These are phyloP conservation scores for Coenonympha glycerion DNA, from an alignment of 2,888 invertebrate genomes.

Conservation along the genomic window DNA sequence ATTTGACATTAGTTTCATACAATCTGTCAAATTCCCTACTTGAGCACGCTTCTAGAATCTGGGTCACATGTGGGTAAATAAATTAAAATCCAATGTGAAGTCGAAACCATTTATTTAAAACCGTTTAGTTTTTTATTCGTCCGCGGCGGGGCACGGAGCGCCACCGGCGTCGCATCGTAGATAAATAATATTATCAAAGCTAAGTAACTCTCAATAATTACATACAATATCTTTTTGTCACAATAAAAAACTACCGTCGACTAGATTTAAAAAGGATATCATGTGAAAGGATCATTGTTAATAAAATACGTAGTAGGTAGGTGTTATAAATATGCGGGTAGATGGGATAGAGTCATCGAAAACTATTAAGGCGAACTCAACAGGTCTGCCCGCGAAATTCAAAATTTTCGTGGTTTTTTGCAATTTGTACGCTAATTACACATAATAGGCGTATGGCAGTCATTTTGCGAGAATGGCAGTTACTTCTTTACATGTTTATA, in stretches of 20 bases:
- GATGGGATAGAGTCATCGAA: background rate
- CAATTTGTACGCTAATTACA: no score
- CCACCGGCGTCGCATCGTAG: conserved; percentile 31
- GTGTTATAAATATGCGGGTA: background rate
- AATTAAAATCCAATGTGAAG: conserved; percentile 42
- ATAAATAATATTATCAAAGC: conserved; percentile 51
- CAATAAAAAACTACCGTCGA: conserved; percentile 52
- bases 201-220: conserved; percentile 42
- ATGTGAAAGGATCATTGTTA: conserved; percentile 32
- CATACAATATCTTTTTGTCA: conserved; percentile 41
- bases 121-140: conserved; percentile 36
- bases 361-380: background rate
- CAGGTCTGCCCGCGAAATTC: no score
- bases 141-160: conserved; percentile 18
- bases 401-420: background rate
- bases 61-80: background rate
- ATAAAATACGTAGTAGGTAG: conserved; percentile 4
- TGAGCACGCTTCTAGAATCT: background rate
- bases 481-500: no score
- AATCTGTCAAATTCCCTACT: background rate
- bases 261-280: conserved; percentile 38
- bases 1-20: no score
- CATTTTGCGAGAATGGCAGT: no score
- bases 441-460: no score
- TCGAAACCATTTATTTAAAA: conserved; percentile 59